Evolutionary conservation across 1,140 invertebrate species (phyloP).

Genomic region (Solen grandis): DNA sequence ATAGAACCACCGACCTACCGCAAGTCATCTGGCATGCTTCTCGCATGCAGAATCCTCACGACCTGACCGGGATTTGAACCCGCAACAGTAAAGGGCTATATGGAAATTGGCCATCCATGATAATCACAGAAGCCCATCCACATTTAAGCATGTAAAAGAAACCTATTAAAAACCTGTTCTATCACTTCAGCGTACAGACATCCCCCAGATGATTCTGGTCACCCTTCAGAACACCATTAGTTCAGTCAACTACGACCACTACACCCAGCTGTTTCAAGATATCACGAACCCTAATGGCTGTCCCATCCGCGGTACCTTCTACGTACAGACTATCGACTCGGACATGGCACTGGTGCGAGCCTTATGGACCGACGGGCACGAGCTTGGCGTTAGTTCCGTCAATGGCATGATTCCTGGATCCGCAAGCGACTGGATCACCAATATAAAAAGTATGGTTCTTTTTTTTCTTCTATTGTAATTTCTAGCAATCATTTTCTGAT

Average conservation of each 20-base stretch:
- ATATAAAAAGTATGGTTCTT: conserved; percentile 63
- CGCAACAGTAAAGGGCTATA: too few relatives aligned
- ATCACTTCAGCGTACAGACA: too few relatives aligned
- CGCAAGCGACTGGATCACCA: conserved; percentile 54
- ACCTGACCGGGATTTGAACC: too few relatives aligned
- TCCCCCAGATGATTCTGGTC: conserved; percentile 45
- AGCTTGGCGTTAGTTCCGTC: conserved; percentile 93
- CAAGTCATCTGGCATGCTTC: too few relatives aligned
- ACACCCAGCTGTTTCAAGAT: conserved; percentile 44
- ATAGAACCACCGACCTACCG: too few relatives aligned
- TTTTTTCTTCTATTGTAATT: too few relatives aligned
- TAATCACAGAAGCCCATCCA: too few relatives aligned
- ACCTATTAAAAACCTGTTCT: too few relatives aligned
- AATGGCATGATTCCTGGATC: conserved; percentile 58
- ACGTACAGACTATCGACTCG: conserved; percentile 89
- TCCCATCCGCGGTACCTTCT: conserved; percentile 90
- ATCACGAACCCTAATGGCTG: conserved; percentile 90
- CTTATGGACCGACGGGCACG: conserved; percentile 90
- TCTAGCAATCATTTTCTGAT: too few relatives aligned
- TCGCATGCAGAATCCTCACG: too few relatives aligned
- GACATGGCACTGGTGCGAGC: conserved; percentile 91
- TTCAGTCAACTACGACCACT: background rate
- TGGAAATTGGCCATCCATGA: too few relatives aligned
- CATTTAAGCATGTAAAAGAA: too few relatives aligned
- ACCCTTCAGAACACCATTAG: conserved; percentile 30